Percentiles rank a stretch among this genome's conserved stretches.
Evolutionary conservation across 2,797 vertebrate genomes (phyloP).

Genomic region (Gila robusta): DNA sequence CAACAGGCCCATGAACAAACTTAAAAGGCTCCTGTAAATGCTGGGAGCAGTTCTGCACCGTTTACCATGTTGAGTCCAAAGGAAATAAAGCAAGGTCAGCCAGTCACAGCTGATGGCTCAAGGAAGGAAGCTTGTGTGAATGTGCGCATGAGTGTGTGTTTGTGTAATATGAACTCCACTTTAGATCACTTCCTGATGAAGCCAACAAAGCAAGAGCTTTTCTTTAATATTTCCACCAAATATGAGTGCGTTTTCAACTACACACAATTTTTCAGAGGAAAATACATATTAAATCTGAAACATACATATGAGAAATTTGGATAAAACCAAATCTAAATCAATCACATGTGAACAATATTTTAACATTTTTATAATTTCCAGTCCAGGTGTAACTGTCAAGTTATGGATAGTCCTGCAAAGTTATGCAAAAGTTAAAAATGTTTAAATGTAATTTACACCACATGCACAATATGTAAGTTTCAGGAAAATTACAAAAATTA

Average conservation of each 20-base stretch:
- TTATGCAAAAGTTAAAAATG: background rate
- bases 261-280: background rate
- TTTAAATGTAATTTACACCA: background rate
- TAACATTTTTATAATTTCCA: background rate
- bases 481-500: background rate
- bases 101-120: constrained; percentile 43
- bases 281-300: background rate
- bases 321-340: background rate
- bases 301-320: background rate
- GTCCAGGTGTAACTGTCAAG: background rate
- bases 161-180: constrained; percentile 30
- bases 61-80: constrained; percentile 21
- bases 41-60: constrained; percentile 6
- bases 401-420: background rate
- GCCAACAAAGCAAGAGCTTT: constrained; percentile 28
- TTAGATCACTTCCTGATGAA: constrained; percentile 38
- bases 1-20: background rate
- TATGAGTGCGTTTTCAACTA: background rate
- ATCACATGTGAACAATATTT: background rate
- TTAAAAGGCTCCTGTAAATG: constrained; percentile 23
- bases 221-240: background rate
- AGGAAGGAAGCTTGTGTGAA: constrained; percentile 41
- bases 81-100: constrained; percentile 57
- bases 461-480: background rate
- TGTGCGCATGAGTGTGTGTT: constrained; percentile 29